Base-by-base conservation (phyloP, 2,113 vertebrate genomes). In the Tenrec ecaudatus region DNA sequence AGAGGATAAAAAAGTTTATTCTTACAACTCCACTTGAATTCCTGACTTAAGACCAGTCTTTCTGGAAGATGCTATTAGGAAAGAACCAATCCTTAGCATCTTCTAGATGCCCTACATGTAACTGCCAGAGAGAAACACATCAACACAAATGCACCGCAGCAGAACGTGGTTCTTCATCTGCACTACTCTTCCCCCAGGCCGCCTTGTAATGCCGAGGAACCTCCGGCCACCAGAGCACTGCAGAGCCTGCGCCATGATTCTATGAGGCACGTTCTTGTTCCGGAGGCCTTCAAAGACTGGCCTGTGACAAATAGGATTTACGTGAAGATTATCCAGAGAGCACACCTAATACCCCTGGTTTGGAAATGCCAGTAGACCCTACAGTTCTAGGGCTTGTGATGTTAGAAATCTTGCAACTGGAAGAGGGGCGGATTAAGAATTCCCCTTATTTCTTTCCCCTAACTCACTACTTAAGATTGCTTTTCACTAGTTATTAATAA, bases 21-120 rank as follows among this genome's bases (percentile, higher is more conserved):
- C 73, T 90, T 94, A 88, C 36, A 93, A 90, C 66, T 84, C 68
- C 89, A 71, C 73, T 84, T 58, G 20, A 92, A 86, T 90, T 93
- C 84, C 85, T 82, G 73, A 90, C 79, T 93, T 88, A 81, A 66
- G 76, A 79, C 47, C 58, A 38, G 29, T 58, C 78, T 88, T 92
- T 96, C 33, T 93, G 75, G 58, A 95, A 94, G 75, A 91, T 43
- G 60, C 40, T 66, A 53, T 29, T 43, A 58, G 43, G 29, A 81
- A 84, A 89, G 66, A 60, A 76, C 53, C 62, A 11, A 33, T 62
- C 71, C 19, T 9, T 6, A 15, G 66, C 15, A 71, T 10, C 60
- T 31, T 83, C 68, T 75, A 9, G 47, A 53, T 58, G 62, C 25
- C 69, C 73, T 17, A 19, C 23, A 31, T 89, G 14, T 20, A 40